Base-by-base conservation (phyloP, 2,888 invertebrate species). In the Agonopterix subpropinquella region DNA sequence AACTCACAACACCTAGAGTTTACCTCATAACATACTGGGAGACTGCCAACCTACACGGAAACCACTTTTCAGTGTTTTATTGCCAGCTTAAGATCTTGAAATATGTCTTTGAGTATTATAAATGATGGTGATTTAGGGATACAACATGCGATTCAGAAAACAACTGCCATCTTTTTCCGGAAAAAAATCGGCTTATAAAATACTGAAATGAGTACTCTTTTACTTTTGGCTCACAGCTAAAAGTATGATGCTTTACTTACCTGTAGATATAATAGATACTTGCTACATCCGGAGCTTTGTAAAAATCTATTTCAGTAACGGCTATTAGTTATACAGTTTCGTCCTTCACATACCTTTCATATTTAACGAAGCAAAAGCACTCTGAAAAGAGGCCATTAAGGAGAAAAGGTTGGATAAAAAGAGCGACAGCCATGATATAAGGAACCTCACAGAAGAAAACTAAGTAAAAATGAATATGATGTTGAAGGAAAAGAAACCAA, bases 1-100 rank as follows among this genome's bases (percentile, higher is more conserved):
- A 69, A 65, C 60, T 66, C 53, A 53, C 48, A 53, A 55, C 54
- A 59, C 56, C 57, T 58, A 13, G 49, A 56, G 50, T 46, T 49
- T 45, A 53, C 54, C 51, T 54, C 54, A 53, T 55, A 53, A 51
- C 50, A 48, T 48, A 53, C 51, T 56, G 55, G 55, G 49, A 36
- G 52, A 18, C 45, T 54, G 54, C 59, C 56, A 56, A 51, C 9
- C 41, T 39, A 43, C 41, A 47, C 43, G 41, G 45, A 44, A 51
- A 51, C 53, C 45, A 50, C 44, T 48, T 50, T 55, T 51, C 53
- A 50, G 48, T 50, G 46, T 48, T 51, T 50, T 39, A 48, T 43
- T 47, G 50, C 49, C 44, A 50, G 43, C 51, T 52, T 52, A 45
- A 50, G 47, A 44, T 44, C 28, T 0, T 42, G 43, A 53, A 50